A percentile compares a stretch with the other conserved stretches of the same genome.
Evolutionary conservation across 1,140 invertebrate species (phyloP).

Genomic region (Palaemon carinicauda): DNA sequence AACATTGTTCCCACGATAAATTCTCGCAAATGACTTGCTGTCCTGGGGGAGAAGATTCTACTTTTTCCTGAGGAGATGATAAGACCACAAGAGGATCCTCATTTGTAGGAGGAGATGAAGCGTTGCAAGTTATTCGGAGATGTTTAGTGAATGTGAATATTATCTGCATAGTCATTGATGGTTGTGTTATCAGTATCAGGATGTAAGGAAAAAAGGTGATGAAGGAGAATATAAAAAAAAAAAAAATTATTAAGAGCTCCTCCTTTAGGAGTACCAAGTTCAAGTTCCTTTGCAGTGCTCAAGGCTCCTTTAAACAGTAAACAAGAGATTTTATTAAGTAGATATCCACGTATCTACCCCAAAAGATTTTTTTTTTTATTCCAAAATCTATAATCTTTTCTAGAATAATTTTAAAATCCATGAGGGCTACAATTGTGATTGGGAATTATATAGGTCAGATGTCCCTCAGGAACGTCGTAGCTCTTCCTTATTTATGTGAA

Average conservation of each 20-base stretch:
- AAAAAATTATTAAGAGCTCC: no score
- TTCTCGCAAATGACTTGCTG: background rate
- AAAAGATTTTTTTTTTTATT: background rate
- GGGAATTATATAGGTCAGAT: slow-evolving; percentile 5
- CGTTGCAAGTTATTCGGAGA: background rate
- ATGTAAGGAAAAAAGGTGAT: background rate
- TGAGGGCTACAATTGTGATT: background rate
- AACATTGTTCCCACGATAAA: background rate
- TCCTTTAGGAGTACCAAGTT: slow-evolving; percentile 18
- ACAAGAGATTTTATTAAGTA: background rate
- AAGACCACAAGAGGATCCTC: background rate
- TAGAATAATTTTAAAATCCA: slow-evolving; percentile 10
- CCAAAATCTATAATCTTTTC: slow-evolving; percentile 5
- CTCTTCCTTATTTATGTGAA: no score
- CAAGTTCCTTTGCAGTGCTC: background rate
- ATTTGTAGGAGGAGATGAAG: background rate
- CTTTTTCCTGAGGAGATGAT: no score
- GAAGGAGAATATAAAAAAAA: slow-evolving; percentile 3
- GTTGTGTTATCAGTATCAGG: background rate
- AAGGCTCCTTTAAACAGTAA: background rate
- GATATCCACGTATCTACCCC: background rate
- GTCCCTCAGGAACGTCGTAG: slow-evolving; percentile 13
- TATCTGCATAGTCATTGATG: background rate
- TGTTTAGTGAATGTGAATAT: background rate
- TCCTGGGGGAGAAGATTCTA: background rate